These are phyloP conservation scores for Esperia sulphurella DNA, from an alignment of 2,888 invertebrate species.

Conservation along the genomic window DNA sequence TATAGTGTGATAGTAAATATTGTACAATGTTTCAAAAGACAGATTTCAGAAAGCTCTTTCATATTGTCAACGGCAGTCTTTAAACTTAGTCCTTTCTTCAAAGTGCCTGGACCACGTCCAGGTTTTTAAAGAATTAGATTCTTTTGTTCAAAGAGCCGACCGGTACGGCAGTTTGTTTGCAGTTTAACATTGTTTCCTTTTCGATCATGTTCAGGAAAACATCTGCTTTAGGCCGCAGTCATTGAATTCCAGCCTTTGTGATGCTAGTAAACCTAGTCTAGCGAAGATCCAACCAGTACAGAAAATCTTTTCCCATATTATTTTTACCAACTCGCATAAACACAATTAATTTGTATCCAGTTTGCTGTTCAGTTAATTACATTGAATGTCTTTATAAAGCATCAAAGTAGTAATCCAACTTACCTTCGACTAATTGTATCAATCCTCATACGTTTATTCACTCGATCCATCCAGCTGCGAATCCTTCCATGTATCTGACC, in stretches of 20 bases:
- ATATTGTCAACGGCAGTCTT: not conserved
- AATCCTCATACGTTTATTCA: conserved; percentile 4
- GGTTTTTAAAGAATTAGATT: conserved; percentile 29
- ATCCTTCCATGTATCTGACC: conserved; percentile 55
- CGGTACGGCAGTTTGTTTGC: conserved; percentile 53
- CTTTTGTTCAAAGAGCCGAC: conserved; percentile 41
- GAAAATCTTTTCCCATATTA: not conserved
- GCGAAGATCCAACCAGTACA: not conserved
- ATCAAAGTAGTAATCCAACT: not conserved
- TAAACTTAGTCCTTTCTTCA: conserved; percentile 1
- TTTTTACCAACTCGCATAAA: too few relatives aligned
- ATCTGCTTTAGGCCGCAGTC: conserved; percentile 49
- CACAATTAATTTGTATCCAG: too few relatives aligned
- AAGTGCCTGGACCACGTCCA: conserved; percentile 27
- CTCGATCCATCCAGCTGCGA: conserved; percentile 35
- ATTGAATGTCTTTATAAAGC: too few relatives aligned
- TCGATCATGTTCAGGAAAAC: conserved; percentile 55
- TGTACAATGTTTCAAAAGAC: not conserved
- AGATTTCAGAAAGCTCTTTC: not conserved
- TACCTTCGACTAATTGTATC: not conserved
- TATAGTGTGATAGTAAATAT: not conserved
- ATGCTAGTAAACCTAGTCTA: conserved; percentile 20
- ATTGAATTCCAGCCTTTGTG: conserved; percentile 40
- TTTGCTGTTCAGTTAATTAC: too few relatives aligned
- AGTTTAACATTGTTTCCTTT: conserved; percentile 70